Percentiles rank a stretch among this genome's conserved stretches.
Conservation (phyloP, 2,888 invertebrate genomes). For the Rhagonycha fulva region DNA sequence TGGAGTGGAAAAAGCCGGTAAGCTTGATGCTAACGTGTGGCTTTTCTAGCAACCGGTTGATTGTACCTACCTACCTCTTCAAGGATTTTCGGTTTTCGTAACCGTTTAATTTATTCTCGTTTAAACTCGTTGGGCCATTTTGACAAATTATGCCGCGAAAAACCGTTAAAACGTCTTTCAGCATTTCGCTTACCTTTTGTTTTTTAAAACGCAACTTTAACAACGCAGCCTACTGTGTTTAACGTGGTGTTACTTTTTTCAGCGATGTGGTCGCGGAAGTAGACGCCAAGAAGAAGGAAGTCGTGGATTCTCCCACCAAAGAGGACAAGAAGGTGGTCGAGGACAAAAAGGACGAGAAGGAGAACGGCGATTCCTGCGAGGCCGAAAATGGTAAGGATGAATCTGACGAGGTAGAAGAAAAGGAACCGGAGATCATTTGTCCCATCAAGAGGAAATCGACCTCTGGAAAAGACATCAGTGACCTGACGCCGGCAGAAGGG, state of each 20-base stretch:
- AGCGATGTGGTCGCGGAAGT: slow-evolving; percentile 18
- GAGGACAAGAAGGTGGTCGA: slow-evolving; percentile 50
- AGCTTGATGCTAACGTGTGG: slow-evolving; percentile 6
- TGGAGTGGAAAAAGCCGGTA: slow-evolving; percentile 43
- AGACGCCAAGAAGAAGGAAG: slow-evolving; percentile 48
- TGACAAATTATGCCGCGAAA: not conserved
- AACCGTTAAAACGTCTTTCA: not conserved
- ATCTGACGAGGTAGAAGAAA: slow-evolving; percentile 51
- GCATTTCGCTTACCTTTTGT: not conserved
- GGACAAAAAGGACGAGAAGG: slow-evolving; percentile 55
- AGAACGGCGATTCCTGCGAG: slow-evolving; percentile 55
- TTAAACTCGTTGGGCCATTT: not conserved
- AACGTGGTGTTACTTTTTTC: not conserved
- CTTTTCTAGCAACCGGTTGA: slow-evolving; percentile 1
- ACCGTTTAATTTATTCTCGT: not conserved
- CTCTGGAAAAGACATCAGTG: slow-evolving; percentile 59
- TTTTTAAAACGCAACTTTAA: not conserved
- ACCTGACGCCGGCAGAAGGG: slow-evolving; percentile 57
- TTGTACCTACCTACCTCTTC: slow-evolving; percentile 1
- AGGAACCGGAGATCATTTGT: slow-evolving; percentile 41
- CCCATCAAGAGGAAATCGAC: slow-evolving; percentile 70
- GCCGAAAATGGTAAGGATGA: slow-evolving; percentile 53
- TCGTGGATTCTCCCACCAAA: slow-evolving; percentile 48
- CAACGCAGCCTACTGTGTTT: not conserved
- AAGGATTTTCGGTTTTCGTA: not conserved